These are phyloP conservation scores for Acanthosoma haemorrhoidale DNA, from an alignment of 2,888 invertebrate genomes.

Conservation along the genomic window DNA sequence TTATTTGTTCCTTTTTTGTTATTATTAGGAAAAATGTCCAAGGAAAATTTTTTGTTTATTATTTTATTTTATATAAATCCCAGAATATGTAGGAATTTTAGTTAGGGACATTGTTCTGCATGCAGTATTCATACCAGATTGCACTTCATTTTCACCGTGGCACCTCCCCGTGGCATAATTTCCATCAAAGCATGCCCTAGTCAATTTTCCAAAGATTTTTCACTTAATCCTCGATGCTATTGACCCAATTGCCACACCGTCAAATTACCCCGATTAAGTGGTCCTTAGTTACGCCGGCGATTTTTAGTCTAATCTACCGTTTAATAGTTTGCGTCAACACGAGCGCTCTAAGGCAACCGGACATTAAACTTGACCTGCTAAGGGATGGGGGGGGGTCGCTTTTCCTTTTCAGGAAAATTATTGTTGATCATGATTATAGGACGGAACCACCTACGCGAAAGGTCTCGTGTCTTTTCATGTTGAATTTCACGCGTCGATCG, in stretches of 20 bases:
- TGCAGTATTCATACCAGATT: neutral
- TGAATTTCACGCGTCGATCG: too few species aligned
- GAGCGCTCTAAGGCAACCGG: constrained; percentile 1
- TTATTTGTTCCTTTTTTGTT: too few species aligned
- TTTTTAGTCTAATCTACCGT: neutral
- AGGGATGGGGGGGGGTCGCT: too few species aligned
- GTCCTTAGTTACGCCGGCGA: neutral
- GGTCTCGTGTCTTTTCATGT: neutral
- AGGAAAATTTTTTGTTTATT: too few species aligned
- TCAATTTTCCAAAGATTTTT: constrained; percentile 12
- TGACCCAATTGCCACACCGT: constrained; percentile 3
- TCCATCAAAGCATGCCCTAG: neutral
- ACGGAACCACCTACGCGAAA: too few species aligned
- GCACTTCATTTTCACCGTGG: neutral
- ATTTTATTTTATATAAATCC: too few species aligned
- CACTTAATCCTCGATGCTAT: constrained; percentile 2
- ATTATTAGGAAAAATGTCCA: too few species aligned
- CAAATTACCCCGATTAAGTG: neutral
- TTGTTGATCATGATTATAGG: too few species aligned
- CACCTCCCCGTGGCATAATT: neutral
- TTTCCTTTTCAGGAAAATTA: too few species aligned
- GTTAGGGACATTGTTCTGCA: neutral
- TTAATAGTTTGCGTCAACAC: constrained; percentile 9
- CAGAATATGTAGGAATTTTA: too few species aligned
- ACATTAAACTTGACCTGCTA: neutral